Base-by-base conservation (phyloP, 2,113 vertebrate species). In the Coracopsis vasa region DNA sequence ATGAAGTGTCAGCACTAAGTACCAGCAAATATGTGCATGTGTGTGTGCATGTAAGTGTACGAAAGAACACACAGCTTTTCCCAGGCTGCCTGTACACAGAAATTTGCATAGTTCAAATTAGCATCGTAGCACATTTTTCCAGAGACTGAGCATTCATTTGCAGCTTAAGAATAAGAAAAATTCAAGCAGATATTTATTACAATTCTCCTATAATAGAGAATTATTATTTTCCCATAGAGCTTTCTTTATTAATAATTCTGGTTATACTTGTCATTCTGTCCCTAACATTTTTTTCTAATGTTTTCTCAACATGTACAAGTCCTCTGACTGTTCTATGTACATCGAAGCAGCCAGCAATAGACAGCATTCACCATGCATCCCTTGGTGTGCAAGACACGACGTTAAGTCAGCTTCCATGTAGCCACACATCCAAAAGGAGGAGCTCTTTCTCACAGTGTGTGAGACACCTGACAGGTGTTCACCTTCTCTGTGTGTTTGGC, bases 21-120 rank as follows among this genome's bases (percentile, higher is more conserved):
- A 53, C 4, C 47, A 31, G 9, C 13, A 41, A 7, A 7, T 8
- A 3, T 11, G 7, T 35, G 11, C 44, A 13, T 48, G 7, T 33
- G 3, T 56, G 4, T 50, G 28, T 29, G 8, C 35, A 6, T 21
- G 1, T 23, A 23, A 8, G 16, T 62, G 44, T 37, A 54, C n/a
- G 84, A 25, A 53, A 86, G 27, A 41, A 67, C 10, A 15, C 12
- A 60, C 16, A 82, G 17, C 13, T 93, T 80, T 45, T 10, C 27
- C 29, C 24, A 60, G 29, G 28, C 64, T 96, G 23, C 42, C 25
- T 64, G 29, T 25, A 71, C 16, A 27, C 16, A 50, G 41, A 93
- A 92, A n/a, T 90, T n/a, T 74, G 7, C 53, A 41, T 23, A 66
- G 64, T 39, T 92, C 21, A 67, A 83, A 78, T 94, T 62, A 86